These are phyloP conservation scores for Pemphigus obesinymphae DNA, from an alignment of 1,140 invertebrate species.

Conservation along the genomic window DNA sequence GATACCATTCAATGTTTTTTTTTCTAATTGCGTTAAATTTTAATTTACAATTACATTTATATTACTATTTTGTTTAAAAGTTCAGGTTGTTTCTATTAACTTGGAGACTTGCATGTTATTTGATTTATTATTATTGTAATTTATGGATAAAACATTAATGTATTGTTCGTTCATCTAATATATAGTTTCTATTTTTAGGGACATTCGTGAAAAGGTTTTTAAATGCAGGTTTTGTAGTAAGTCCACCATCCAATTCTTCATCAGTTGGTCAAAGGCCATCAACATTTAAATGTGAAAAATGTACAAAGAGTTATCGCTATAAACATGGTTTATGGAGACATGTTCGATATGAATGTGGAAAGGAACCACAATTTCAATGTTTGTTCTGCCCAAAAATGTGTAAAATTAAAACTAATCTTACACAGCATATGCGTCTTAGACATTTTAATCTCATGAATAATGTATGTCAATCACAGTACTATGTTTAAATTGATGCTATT, in stretches of 20 bases:
- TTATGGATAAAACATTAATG: not conserved
- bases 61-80: not conserved
- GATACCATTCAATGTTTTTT: not conserved
- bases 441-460: conserved; percentile 43
- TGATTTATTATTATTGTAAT: not conserved
- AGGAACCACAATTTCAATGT: conserved; percentile 58
- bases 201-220: not conserved
- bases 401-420: conserved; percentile 56
- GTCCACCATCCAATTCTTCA: not conserved
- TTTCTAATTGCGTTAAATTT: not conserved
- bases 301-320: conserved; percentile 54
- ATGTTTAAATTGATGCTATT: not conserved
- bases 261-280: not conserved
- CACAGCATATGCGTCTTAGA: conserved; percentile 50
- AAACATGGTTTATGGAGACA: conserved; percentile 54
- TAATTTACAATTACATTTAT: no score
- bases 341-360: conserved; percentile 55
- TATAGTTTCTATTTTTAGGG: conserved; percentile 20
- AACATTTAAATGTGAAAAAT: conserved; percentile 48
- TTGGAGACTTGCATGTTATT: conserved; percentile 20
- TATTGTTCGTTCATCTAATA: not conserved
- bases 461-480: not conserved
- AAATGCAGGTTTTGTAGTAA: conserved; percentile 14
- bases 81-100: not conserved
- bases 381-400: conserved; percentile 56